Percentiles rank a stretch among this genome's conserved stretches.
phyloP scores from a whole-genome alignment of 2,888 invertebrate genomes.

The Phrixothrix hirtus region DNA sequence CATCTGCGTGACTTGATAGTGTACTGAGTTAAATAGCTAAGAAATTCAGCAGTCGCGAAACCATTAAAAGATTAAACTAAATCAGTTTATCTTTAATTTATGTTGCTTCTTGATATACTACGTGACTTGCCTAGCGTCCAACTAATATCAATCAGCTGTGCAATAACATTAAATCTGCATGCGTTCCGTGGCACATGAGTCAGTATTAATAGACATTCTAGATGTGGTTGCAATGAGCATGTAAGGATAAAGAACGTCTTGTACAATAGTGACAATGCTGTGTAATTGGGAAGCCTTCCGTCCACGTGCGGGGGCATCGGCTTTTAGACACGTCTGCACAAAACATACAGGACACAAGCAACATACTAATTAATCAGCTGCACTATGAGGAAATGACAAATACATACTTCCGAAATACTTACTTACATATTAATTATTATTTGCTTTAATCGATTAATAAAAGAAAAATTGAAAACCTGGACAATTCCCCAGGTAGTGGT shows the following conservation, averaged over 20 bases:
- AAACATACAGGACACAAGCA: constrained; percentile 35
- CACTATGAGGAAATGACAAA: constrained; percentile 49
- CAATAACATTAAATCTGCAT: constrained; percentile 56
- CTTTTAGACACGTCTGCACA: constrained; percentile 33
- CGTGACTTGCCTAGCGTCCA: constrained; percentile 39
- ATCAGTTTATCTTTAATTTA: constrained; percentile 48
- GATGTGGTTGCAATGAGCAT: constrained; percentile 43
- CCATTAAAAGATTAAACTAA: constrained; percentile 49
- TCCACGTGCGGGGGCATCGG: constrained; percentile 52
- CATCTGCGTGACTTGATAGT: too few species aligned
- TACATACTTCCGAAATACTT: constrained; percentile 49
- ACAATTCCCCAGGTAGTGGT: too few species aligned
- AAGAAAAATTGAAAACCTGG: too few species aligned
- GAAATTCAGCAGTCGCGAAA: constrained; percentile 43
- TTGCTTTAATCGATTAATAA: background rate
- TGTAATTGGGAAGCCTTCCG: constrained; percentile 53
- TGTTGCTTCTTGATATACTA: constrained; percentile 46
- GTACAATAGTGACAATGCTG: constrained; percentile 39
- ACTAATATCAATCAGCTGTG: constrained; percentile 52
- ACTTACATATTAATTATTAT: constrained; percentile 45
- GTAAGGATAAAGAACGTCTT: constrained; percentile 45
- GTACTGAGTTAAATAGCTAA: too few species aligned
- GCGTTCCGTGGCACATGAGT: constrained; percentile 36
- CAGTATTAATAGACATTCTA: constrained; percentile 48
- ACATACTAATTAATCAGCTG: constrained; percentile 46